Conservation (phyloP, 2,797 vertebrate genomes). For the Semaprochilodus insignis region DNA sequence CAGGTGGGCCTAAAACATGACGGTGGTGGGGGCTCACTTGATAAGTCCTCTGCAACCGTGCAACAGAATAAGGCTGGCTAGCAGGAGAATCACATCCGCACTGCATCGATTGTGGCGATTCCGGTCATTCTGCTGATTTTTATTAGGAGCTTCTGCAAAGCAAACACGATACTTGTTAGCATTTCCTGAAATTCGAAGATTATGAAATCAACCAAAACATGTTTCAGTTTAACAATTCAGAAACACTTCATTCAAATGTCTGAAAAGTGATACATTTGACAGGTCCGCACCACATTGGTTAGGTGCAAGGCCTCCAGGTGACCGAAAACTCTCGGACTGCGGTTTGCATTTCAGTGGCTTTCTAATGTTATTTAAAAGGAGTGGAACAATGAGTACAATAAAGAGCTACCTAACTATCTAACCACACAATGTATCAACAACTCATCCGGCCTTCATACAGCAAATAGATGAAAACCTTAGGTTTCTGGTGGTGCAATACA, state of each 20-base stretch:
- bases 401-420: too few relatives aligned
- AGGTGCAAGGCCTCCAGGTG: background rate
- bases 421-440: too few relatives aligned
- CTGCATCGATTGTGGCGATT: background rate
- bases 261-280: background rate
- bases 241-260: too few relatives aligned
- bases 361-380: too few relatives aligned
- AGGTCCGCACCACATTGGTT: background rate
- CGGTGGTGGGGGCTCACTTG: too few relatives aligned
- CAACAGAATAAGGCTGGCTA: background rate
- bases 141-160: background rate
- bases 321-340: background rate
- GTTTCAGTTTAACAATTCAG: background rate
- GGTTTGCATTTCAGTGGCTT: background rate
- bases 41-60: background rate
- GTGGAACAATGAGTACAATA: too few relatives aligned
- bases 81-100: background rate
- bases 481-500: too few relatives aligned
- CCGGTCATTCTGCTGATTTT: background rate
- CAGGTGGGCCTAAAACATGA: background rate
- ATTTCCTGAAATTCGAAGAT: background rate
- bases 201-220: background rate
- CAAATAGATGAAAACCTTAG: too few relatives aligned
- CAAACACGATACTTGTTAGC: background rate
- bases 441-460: too few relatives aligned